Evolutionary conservation across 2,113 vertebrate species (phyloP), one percentile per base, ranked within the genome.

Genomic region (Ochotona curzoniae): DNA sequence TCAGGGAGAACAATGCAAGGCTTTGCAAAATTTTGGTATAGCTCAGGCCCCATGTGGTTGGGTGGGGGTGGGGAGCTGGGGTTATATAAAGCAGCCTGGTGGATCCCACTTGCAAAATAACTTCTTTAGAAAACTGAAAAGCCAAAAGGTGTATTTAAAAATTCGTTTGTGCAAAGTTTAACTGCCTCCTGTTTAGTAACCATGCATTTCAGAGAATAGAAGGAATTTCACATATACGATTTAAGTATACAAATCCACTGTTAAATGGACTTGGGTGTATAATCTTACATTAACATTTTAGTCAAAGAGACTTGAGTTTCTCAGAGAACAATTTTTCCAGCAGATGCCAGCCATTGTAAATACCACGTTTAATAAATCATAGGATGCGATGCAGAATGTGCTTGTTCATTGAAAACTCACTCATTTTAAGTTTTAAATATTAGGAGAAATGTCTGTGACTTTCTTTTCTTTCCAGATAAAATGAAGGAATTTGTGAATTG

Each of bases 1-100:
- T 98, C 98, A 98, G 98, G 97, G 97, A 98, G 98, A 98, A 99
- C 99, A 99, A 99, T 99, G 97, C 97, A 81, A 97, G 98, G 98
- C 98, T 99, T 99, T 99, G 98, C 98, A 97, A 51, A 97, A 95
- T 97, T 98, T 97, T 94, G 98, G 98, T 98, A 97, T 80, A 49
- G 98, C 98, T 96, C 95, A 92, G 97, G 98, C 97, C 92, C 94
- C 81, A 0, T 92, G 95, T 87, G 94, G 79, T 93, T 83, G 93
- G 96, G 76, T 93, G 96, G 97, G 97, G 97, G 97, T 61, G 89
- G 97, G 96, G 97, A 82, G 23, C 64, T 5, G 10, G 93, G n/a
- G 4, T 23, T 66, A 87, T 94, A 90, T 78, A 95, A 94, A 98
- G 95, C 83, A 30, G 92, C 71, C 91, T 88, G 0, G 0, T 1